A percentile compares a stretch with the other conserved stretches of the same genome.
Conservation (phyloP, 2,888 invertebrate species). For the Charanyca ferruginea region DNA sequence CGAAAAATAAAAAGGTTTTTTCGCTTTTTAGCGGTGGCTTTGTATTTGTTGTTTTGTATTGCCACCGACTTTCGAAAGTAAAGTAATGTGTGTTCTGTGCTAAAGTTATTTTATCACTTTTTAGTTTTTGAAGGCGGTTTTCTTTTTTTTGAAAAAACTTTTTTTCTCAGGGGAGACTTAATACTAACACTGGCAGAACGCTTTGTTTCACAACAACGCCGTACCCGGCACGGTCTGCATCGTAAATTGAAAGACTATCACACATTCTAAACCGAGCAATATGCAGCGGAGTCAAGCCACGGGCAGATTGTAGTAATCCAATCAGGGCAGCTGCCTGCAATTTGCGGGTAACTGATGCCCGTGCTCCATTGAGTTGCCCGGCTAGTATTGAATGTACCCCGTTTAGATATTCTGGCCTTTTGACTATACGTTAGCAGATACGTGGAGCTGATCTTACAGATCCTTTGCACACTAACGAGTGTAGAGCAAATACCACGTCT, state of each 20-base stretch:
- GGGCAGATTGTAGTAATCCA: constrained; percentile 67
- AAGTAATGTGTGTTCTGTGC: no score
- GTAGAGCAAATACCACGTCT: background rate
- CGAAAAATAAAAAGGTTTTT: no score
- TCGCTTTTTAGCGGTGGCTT: no score
- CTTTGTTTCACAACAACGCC: constrained; percentile 1
- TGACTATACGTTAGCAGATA: constrained; percentile 4
- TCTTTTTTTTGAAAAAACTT: no score
- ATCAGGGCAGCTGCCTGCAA: constrained; percentile 68
- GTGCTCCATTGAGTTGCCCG: constrained; percentile 27
- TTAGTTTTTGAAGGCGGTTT: no score
- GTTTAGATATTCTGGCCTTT: constrained; percentile 45
- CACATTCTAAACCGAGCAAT: constrained; percentile 34
- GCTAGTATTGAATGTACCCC: constrained; percentile 23
- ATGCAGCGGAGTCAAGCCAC: constrained; percentile 38
- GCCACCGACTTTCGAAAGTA: no score
- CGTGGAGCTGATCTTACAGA: background rate
- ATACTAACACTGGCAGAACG: no score
- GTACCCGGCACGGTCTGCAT: constrained; percentile 6
- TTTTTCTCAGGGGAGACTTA: no score
- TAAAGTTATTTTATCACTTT: no score
- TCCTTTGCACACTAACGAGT: background rate
- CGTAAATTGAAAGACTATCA: constrained; percentile 46
- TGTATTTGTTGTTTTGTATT: no score
- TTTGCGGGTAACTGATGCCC: constrained; percentile 66